Conservation (phyloP, 2,888 invertebrate species). For the Lypha dubia region DNA sequence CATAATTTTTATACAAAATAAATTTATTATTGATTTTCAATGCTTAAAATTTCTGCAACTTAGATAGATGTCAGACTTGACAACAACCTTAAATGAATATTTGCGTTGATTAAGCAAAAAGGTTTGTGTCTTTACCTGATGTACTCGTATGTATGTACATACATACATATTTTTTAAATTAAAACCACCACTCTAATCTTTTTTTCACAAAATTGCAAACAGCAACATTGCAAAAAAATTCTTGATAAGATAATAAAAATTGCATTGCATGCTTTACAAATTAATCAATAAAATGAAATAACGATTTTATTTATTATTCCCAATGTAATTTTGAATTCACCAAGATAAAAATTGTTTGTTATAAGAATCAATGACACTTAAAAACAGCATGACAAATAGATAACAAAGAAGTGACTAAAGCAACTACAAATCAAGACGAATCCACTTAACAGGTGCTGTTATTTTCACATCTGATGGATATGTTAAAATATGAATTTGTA, state of each 20-base stretch:
- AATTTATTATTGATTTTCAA: neutral
- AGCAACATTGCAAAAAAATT: neutral
- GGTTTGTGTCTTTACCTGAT: no score
- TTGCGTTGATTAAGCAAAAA: no score
- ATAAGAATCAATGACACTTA: neutral
- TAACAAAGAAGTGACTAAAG: neutral
- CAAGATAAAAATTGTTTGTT: neutral
- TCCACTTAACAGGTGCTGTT: no score
- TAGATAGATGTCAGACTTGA: no score
- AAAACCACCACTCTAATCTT: neutral
- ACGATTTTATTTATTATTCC: neutral
- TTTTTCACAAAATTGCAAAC: neutral
- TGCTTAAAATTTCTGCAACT: no score
- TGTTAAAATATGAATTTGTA: no score
- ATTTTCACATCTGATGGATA: no score
- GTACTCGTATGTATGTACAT: no score
- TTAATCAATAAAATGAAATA: neutral
- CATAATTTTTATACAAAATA: neutral
- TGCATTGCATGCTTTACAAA: neutral
- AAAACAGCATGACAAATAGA: neutral
- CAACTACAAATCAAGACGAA: no score
- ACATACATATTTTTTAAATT: no score
- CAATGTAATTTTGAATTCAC: neutral
- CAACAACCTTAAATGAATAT: no score
- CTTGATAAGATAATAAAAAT: constrained; percentile 13